phyloP scores from a whole-genome alignment of 2,797 vertebrate genomes.

The Anas capensis region DNA sequence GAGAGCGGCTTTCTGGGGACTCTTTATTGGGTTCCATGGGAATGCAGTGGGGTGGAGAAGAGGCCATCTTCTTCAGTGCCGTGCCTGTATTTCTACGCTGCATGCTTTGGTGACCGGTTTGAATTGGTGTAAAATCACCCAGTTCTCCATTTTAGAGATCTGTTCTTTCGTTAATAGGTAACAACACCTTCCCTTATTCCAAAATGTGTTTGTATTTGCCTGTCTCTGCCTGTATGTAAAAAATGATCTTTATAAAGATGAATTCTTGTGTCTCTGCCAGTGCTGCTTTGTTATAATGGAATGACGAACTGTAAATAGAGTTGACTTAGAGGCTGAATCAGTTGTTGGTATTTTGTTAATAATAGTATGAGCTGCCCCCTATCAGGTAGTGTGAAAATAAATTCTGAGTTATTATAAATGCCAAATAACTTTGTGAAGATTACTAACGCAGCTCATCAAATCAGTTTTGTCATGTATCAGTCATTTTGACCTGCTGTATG shows the following conservation, averaged over 20 bases:
- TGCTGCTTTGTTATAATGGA: constrained; percentile 63
- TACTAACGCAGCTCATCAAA: constrained; percentile 35
- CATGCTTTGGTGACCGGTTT: not conserved
- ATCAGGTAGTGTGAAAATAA: constrained; percentile 54
- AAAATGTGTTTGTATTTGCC: constrained; percentile 1
- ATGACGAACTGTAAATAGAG: constrained; percentile 70
- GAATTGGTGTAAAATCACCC: not conserved
- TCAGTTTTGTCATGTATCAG: constrained; percentile 24
- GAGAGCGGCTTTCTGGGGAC: not conserved
- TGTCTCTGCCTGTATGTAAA: constrained; percentile 56
- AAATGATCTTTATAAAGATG: constrained; percentile 43
- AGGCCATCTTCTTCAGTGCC: not conserved
- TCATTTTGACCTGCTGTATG: constrained; percentile 49
- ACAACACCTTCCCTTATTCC: not conserved
- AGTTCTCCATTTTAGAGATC: not conserved
- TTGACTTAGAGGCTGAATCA: constrained; percentile 58
- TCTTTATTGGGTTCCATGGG: not conserved
- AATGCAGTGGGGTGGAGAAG: not conserved
- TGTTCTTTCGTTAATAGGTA: constrained; percentile 16
- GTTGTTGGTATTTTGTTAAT: constrained; percentile 70
- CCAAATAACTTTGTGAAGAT: constrained; percentile 52
- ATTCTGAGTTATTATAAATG: constrained; percentile 59
- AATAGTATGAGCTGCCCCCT: constrained; percentile 55
- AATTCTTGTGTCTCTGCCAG: constrained; percentile 41
- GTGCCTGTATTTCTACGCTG: not conserved